phyloP scores from a whole-genome alignment of 2,888 invertebrate genomes.

The Kryphioiulus occultus region DNA sequence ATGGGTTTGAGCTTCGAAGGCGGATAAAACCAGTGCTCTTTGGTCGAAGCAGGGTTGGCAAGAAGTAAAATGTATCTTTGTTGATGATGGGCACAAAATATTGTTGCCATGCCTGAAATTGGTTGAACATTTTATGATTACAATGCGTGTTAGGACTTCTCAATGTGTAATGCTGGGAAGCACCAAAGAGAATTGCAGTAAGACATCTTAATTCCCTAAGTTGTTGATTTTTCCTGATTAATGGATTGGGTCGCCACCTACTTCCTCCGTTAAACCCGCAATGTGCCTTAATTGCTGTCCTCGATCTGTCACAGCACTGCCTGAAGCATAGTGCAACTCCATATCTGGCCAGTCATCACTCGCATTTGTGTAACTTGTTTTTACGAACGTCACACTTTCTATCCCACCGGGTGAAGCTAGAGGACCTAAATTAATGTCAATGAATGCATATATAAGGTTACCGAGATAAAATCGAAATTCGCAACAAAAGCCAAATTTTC shows the following conservation, averaged over 20 bases:
- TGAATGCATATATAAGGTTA: neutral
- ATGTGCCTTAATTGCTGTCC: conserved; percentile 69
- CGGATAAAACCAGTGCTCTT: conserved; percentile 77
- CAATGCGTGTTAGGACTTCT: no score
- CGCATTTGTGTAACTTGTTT: conserved; percentile 78
- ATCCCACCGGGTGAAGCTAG: conserved; percentile 84
- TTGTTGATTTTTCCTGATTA: no score
- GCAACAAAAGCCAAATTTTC: neutral
- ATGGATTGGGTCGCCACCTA: neutral
- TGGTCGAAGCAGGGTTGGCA: conserved; percentile 77
- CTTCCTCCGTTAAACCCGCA: conserved; percentile 50
- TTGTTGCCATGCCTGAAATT: conserved; percentile 60
- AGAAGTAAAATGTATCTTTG: conserved; percentile 74
- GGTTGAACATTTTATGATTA: neutral
- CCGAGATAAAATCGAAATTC: no score
- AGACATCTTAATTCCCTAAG: no score
- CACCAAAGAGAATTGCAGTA: no score
- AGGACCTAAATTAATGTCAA: conserved; percentile 63
- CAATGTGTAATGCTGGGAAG: no score
- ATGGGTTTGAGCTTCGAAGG: conserved; percentile 81
- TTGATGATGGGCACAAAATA: conserved; percentile 75
- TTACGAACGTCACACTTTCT: conserved; percentile 86
- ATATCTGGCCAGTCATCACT: conserved; percentile 82
- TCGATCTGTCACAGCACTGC: conserved; percentile 82
- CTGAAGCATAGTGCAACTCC: conserved; percentile 86